Percentiles rank a stretch among this genome's conserved stretches.
Conservation (phyloP, 2,888 invertebrate species). For the Trissonchulus sp. region DNA sequence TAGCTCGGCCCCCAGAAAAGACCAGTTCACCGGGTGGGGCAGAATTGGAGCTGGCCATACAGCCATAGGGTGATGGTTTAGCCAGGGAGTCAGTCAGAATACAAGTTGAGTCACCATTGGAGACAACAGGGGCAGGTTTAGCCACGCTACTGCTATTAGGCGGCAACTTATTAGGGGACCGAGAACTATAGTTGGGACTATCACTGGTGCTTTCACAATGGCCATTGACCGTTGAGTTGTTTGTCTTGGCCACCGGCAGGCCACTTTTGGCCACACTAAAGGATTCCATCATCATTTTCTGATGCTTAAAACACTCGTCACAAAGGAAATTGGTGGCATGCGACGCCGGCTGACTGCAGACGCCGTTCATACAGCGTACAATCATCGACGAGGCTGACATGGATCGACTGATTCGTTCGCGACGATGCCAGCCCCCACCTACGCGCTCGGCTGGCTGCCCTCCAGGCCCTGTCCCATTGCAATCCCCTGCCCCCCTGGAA, state of each 20-base stretch:
- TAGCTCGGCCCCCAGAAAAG: neutral
- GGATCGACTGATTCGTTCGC: conserved; percentile 45
- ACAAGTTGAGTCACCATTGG: too few relatives aligned
- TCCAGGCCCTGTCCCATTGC: neutral
- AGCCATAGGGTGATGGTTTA: too few relatives aligned
- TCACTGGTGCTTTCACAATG: too few relatives aligned
- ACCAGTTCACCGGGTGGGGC: neutral
- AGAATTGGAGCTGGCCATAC: neutral
- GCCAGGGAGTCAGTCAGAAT: too few relatives aligned
- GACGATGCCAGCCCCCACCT: conserved; percentile 26
- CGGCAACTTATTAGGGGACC: neutral
- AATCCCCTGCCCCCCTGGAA: neutral
- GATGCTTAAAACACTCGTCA: conserved; percentile 44
- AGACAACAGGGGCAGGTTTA: neutral
- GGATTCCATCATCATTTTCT: conserved; percentile 40
- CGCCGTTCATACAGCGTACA: conserved; percentile 45
- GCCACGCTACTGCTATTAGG: neutral
- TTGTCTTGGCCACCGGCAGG: neutral
- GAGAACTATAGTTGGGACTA: neutral
- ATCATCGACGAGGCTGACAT: conserved; percentile 44
- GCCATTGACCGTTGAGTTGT: too few relatives aligned
- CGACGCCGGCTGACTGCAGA: conserved; percentile 43
- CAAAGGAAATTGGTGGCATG: conserved; percentile 49
- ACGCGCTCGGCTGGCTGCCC: conserved; percentile 26
- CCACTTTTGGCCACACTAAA: conserved; percentile 25